Percentiles rank a stretch among this genome's conserved stretches.
Evolutionary conservation across 2,797 vertebrate species (phyloP).

Genomic region (Notolabrus celidotus): DNA sequence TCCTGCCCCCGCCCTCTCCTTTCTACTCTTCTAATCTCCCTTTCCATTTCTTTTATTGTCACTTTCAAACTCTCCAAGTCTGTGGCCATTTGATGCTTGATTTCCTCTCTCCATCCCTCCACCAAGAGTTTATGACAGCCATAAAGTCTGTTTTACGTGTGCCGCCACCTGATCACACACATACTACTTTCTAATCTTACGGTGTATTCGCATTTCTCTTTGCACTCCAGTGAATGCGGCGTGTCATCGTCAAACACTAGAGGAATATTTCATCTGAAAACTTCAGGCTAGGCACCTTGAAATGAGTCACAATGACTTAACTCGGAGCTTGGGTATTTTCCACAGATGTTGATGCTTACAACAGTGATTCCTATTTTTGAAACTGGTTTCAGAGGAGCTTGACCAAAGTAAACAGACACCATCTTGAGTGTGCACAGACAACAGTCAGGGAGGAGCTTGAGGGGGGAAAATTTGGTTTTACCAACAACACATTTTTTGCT

Average conservation of each 20-base stretch:
- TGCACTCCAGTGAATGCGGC: constrained; percentile 44
- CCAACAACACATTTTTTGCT: constrained; percentile 21
- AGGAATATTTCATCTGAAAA: constrained; percentile 28
- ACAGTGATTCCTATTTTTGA: constrained; percentile 27
- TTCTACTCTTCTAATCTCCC: constrained; percentile 43
- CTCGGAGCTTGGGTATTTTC: constrained; percentile 32
- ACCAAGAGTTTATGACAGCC: constrained; percentile 64
- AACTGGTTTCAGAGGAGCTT: constrained; percentile 57
- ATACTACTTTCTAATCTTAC: constrained; percentile 55
- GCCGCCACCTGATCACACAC: constrained; percentile 55
- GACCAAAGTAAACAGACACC: constrained; percentile 77
- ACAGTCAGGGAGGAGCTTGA: constrained; percentile 57
- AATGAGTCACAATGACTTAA: constrained; percentile 26
- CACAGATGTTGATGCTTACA: constrained; percentile 42
- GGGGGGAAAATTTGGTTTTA: constrained; percentile 36
- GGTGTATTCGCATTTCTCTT: constrained; percentile 35
- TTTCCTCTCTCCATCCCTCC: constrained; percentile 52
- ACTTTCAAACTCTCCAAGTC: constrained; percentile 53
- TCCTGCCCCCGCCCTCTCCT: constrained; percentile 4
- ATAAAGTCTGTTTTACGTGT: constrained; percentile 66
- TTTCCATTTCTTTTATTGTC: constrained; percentile 65
- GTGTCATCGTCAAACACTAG: constrained; percentile 25
- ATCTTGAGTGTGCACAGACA: constrained; percentile 67
- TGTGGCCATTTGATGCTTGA: constrained; percentile 66
- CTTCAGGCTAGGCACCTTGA: constrained; percentile 29